Evolutionary conservation across 2,888 invertebrate species (phyloP).

Genomic region (Herminia tarsipennalis): DNA sequence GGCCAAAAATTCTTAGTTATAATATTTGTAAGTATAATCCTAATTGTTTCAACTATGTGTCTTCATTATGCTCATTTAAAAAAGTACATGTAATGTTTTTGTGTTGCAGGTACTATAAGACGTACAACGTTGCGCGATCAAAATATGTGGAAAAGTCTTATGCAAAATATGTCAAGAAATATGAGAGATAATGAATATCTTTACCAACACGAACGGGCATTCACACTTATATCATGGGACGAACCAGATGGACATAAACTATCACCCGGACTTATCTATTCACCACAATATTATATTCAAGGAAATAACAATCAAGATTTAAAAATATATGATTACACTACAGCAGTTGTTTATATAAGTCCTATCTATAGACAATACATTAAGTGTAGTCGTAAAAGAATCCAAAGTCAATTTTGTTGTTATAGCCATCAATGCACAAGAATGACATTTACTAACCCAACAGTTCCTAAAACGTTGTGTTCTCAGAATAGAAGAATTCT

Average conservation of each 20-base stretch:
- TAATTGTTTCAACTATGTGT: too few relatives aligned
- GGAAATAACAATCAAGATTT: conserved; percentile 43
- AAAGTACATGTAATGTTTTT: conserved; percentile 4
- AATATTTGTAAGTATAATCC: too few relatives aligned
- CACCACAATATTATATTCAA: conserved; percentile 21
- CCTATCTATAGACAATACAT: conserved; percentile 49
- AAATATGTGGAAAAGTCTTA: conserved; percentile 42
- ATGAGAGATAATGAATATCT: conserved; percentile 39
- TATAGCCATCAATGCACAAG: conserved; percentile 49
- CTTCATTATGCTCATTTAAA: too few relatives aligned
- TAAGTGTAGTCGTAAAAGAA: conserved; percentile 56
- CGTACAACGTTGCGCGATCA: conserved; percentile 39
- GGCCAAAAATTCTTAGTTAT: too few relatives aligned
- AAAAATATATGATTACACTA: conserved; percentile 49
- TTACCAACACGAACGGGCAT: conserved; percentile 58
- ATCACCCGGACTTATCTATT: conserved; percentile 4
- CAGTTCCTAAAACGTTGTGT: conserved; percentile 40
- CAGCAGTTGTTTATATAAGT: conserved; percentile 30
- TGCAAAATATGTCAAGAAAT: conserved; percentile 42
- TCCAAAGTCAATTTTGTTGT: conserved; percentile 13
- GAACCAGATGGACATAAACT: conserved; percentile 22
- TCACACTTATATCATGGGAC: conserved; percentile 61
- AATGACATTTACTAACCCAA: conserved; percentile 23
- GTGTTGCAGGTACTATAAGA: conserved; percentile 54
- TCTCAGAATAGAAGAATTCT: conserved; percentile 46